A percentile compares a stretch with the other conserved stretches of the same genome.
Evolutionary conservation across 2,888 invertebrate species (phyloP).

Genomic region (Habroteleia sp.): DNA sequence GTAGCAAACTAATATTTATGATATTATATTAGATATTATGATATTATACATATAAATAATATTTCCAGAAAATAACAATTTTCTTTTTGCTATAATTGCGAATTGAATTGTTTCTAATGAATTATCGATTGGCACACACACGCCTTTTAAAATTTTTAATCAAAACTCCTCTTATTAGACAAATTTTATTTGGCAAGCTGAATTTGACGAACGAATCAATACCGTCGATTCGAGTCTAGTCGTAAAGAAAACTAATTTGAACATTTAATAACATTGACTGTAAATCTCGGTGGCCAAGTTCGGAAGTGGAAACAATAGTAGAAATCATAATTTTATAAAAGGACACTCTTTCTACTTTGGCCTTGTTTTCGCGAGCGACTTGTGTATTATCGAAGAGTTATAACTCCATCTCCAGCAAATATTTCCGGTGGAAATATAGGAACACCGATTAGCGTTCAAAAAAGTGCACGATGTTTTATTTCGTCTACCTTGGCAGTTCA

Average conservation of each 20-base stretch:
- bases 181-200: neutral
- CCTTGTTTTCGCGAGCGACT: conserved; percentile 31
- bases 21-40: too few species aligned
- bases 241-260: conserved; percentile 19
- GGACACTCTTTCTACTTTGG: conserved; percentile 21
- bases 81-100: too few species aligned
- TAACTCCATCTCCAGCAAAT: conserved; percentile 14
- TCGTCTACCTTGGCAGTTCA: conserved; percentile 4
- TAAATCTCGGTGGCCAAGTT: conserved; percentile 25
- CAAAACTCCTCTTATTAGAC: too few species aligned
- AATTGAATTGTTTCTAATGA: too few species aligned
- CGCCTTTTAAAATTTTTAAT: too few species aligned
- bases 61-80: too few species aligned
- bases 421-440: conserved; percentile 2
- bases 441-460: neutral
- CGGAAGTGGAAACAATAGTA: conserved; percentile 35
- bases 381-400: conserved; percentile 30
- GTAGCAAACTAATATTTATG: too few species aligned
- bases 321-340: conserved; percentile 37
- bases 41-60: too few species aligned
- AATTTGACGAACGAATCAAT: conserved; percentile 9
- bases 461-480: neutral
- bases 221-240: neutral
- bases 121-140: too few species aligned
- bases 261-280: conserved; percentile 31